Conservation (phyloP, 2,888 invertebrate species). For the Cepaea hortensis region DNA sequence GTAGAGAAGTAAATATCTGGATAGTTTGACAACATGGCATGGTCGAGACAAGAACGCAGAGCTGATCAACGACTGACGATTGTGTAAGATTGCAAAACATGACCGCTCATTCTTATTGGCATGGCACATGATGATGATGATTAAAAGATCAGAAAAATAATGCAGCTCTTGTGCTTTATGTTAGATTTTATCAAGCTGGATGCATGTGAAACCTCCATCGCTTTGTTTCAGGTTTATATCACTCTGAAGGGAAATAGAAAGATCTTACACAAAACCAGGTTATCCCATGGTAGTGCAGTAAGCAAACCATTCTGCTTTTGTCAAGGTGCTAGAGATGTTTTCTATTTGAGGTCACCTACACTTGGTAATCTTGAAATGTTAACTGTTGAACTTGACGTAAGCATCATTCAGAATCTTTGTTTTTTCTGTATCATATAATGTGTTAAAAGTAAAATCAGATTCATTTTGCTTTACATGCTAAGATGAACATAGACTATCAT, state of each 20-base stretch:
- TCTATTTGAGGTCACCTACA: conserved; percentile 65
- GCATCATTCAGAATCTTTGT: background rate
- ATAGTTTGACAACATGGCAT: no score
- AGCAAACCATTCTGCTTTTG: conserved; percentile 64
- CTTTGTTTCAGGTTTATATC: conserved; percentile 63
- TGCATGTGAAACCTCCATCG: background rate
- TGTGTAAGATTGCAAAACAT: no score
- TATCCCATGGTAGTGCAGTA: conserved; percentile 60
- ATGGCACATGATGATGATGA: no score
- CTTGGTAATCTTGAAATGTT: conserved; percentile 65
- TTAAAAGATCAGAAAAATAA: no score
- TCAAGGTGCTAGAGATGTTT: conserved; percentile 65
- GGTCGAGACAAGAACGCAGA: no score
- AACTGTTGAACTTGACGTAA: conserved; percentile 62
- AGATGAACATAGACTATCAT: no score
- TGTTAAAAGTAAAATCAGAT: background rate
- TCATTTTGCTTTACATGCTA: background rate
- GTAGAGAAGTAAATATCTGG: no score
- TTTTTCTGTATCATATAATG: background rate
- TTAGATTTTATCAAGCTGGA: no score
- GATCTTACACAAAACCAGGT: conserved; percentile 59
- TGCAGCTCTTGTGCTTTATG: no score
- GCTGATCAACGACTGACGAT: no score
- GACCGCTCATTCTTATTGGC: no score
- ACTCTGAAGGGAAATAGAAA: conserved; percentile 64